Conservation (phyloP, 2,888 invertebrate species). For the Chrysolina americana region DNA sequence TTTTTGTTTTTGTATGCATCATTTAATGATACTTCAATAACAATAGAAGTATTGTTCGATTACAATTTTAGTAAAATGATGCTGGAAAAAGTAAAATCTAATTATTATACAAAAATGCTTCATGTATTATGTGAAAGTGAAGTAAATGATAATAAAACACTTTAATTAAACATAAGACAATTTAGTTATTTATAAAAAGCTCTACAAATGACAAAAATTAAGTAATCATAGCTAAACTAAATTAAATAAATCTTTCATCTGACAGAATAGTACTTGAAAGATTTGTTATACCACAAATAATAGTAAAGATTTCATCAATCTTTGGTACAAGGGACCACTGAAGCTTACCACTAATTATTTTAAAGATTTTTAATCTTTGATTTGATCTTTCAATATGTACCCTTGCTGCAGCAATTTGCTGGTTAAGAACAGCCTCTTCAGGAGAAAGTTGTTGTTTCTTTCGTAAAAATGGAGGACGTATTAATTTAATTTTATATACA, state of each 20-base stretch:
- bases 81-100: conserved; percentile 11
- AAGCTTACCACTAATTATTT: conserved; percentile 28
- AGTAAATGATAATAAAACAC: conserved; percentile 10
- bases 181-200: conserved; percentile 7
- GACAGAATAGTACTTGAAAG: background rate
- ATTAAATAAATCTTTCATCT: conserved; percentile 12
- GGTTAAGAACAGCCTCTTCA: conserved; percentile 38
- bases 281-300: conserved; percentile 32
- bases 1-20: conserved; percentile 6
- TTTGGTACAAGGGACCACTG: conserved; percentile 21
- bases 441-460: conserved; percentile 45
- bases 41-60: no score
- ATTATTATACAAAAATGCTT: conserved; percentile 13
- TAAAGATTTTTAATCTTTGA: conserved; percentile 34
- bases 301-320: conserved; percentile 25
- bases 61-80: conserved; percentile 7
- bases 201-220: conserved; percentile 8
- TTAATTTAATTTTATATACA: conserved; percentile 39
- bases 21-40: conserved; percentile 6
- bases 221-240: conserved; percentile 3
- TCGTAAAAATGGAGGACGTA: conserved; percentile 45
- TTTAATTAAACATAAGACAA: background rate
- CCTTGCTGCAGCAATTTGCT: conserved; percentile 43
- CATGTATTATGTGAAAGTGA: conserved; percentile 12
- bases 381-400: conserved; percentile 49